These are phyloP conservation scores for Neolamprologus devosi DNA, from an alignment of 2,113 vertebrate species.

Conservation along the genomic window DNA sequence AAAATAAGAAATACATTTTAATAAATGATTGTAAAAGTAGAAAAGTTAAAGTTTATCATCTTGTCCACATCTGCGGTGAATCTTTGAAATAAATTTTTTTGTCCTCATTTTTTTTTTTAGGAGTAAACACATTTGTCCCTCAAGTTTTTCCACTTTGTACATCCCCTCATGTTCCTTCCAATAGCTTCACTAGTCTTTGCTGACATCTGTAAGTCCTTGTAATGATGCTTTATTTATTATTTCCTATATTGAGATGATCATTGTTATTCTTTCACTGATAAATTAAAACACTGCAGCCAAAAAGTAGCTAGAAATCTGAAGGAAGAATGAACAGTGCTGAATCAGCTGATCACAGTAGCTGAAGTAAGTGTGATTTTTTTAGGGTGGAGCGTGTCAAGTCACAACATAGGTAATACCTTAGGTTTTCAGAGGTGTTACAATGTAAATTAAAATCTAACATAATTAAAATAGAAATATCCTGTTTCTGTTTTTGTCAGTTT, in stretches of 20 bases:
- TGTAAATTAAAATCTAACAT: accelerated
- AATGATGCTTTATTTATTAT: neutral
- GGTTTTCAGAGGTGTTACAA: neutral
- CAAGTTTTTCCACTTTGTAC: neutral
- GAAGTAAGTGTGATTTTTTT: neutral
- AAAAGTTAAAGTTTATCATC: neutral
- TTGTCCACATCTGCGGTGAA: accelerated
- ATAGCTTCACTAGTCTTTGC: neutral
- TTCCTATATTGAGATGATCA: neutral
- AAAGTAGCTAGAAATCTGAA: neutral
- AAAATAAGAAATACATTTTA: neutral
- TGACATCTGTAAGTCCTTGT: neutral
- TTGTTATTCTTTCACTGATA: neutral
- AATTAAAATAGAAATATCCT: neutral
- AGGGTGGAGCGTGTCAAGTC: accelerated
- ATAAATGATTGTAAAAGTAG: neutral
- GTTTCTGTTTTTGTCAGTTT: neutral
- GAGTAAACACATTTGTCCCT: neutral
- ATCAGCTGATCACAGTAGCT: accelerated
- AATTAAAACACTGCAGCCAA: neutral
- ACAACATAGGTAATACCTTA: accelerated
- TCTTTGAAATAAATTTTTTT: neutral
- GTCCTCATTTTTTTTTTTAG: neutral
- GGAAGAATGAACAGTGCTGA: neutral
- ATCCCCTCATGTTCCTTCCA: neutral